Percentiles rank a stretch among this genome's conserved stretches.
These are phyloP conservation scores for Cataglyphis cursor DNA, from an alignment of 2,888 invertebrate species.

Conservation along the genomic window DNA sequence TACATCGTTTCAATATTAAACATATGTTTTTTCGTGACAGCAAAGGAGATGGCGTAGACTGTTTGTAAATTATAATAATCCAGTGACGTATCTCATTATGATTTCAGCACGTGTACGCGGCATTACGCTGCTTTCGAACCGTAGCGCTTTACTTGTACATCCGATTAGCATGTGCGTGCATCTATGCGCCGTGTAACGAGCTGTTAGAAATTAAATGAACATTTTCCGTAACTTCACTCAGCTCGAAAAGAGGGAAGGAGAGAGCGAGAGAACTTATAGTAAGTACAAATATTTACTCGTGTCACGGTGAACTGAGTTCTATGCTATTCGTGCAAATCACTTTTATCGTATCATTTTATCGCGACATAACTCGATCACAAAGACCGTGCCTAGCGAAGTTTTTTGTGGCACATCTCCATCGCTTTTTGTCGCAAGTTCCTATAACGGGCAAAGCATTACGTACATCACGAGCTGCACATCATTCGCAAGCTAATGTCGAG, in stretches of 20 bases:
- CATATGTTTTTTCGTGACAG: background rate
- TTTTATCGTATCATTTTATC: conserved; percentile 72
- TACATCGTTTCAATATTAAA: background rate
- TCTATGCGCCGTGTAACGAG: conserved; percentile 54
- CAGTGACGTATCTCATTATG: background rate
- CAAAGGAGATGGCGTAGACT: background rate
- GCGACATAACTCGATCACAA: conserved; percentile 42
- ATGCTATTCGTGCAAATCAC: conserved; percentile 59
- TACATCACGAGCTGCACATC: conserved; percentile 21
- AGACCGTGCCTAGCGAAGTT: conserved; percentile 24
- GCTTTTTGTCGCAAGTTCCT: conserved; percentile 11
- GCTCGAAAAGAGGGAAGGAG: conserved; percentile 4
- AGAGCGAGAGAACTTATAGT: conserved; percentile 26
- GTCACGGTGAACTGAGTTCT: conserved; percentile 61
- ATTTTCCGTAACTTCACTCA: conserved; percentile 53
- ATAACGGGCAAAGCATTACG: conserved; percentile 24
- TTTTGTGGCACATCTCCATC: background rate
- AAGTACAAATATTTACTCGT: conserved; percentile 67
- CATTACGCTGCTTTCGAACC: conserved; percentile 38
- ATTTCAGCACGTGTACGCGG: conserved; percentile 8
- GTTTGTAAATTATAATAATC: conserved; percentile 36
- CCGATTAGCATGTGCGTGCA: conserved; percentile 27
- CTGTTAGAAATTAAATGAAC: conserved; percentile 60
- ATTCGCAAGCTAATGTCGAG: conserved; percentile 27
- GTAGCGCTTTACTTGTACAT: conserved; percentile 17